Evolutionary conservation across 2,888 invertebrate species (phyloP).

Genomic region (Leucoptera coffeella): DNA sequence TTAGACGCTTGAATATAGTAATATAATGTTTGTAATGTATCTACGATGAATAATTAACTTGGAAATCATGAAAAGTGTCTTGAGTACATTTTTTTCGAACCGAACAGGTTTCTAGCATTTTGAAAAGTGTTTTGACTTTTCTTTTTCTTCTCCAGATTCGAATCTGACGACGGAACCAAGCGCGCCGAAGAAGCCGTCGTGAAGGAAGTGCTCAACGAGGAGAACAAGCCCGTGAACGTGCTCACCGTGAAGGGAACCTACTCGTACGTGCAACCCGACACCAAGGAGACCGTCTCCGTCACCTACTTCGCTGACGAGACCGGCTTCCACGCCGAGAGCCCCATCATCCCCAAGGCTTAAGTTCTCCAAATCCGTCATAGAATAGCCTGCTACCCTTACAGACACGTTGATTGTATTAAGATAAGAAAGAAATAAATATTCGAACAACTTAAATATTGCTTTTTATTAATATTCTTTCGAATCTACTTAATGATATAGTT

Average conservation of each 20-base stretch:
- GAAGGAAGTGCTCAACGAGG: slow-evolving; percentile 36
- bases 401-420: too few species aligned
- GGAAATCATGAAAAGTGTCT: background rate
- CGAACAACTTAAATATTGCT: too few species aligned
- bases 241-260: slow-evolving; percentile 56
- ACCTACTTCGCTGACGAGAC: slow-evolving; percentile 57
- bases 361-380: too few species aligned
- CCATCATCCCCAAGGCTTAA: slow-evolving; percentile 52
- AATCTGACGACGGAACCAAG: slow-evolving; percentile 50
- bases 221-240: slow-evolving; percentile 48
- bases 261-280: slow-evolving; percentile 49
- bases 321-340: slow-evolving; percentile 57
- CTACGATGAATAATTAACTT: background rate
- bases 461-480: too few species aligned
- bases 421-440: too few species aligned
- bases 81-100: background rate
- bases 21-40: background rate
- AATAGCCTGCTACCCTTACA: too few species aligned
- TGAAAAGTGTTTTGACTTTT: slow-evolving; percentile 6
- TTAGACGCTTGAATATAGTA: slow-evolving; percentile 12
- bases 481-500: too few species aligned
- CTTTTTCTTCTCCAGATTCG: slow-evolving; percentile 19
- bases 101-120: slow-evolving; percentile 1
- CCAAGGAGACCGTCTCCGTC: slow-evolving; percentile 28
- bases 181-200: slow-evolving; percentile 41